Percentiles rank a stretch among this genome's conserved stretches.
phyloP scores from a whole-genome alignment of 2,113 vertebrate species.

The Daphoenositta chrysoptera region DNA sequence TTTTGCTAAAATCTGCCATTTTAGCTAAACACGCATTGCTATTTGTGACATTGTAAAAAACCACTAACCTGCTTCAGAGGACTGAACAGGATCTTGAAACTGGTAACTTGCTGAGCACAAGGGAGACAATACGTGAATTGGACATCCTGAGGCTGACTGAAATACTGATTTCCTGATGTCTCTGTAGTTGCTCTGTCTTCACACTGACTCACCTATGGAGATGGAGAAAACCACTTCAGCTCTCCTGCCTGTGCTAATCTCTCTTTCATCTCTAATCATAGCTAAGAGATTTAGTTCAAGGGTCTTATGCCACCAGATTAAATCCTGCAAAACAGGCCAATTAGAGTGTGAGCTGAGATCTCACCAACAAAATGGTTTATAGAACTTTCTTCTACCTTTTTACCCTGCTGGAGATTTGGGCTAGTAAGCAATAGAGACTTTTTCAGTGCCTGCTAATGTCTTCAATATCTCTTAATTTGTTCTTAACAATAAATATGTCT shows the following conservation, averaged over 20 bases:
- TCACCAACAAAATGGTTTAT: background rate
- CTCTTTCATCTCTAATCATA: conserved; percentile 51
- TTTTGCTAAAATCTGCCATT: background rate
- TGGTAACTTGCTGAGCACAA: background rate
- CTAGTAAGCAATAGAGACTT: background rate
- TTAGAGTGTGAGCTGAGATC: conserved; percentile 18
- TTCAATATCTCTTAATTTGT: background rate
- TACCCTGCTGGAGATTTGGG: background rate
- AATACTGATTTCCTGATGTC: background rate
- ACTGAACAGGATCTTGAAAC: background rate
- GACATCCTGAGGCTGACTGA: background rate
- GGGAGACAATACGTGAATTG: background rate
- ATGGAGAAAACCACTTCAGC: background rate
- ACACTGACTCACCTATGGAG: background rate
- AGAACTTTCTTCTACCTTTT: background rate
- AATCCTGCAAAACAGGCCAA: conserved; percentile 48
- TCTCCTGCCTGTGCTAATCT: conserved; percentile 42
- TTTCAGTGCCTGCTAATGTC: background rate
- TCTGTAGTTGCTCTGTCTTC: background rate
- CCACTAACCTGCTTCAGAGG: conserved; percentile 55
- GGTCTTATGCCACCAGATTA: conserved; percentile 57
- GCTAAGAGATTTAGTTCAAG: conserved; percentile 66
- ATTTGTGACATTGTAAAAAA: background rate
- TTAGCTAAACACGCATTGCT: background rate
- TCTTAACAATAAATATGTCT: background rate